These are phyloP conservation scores for Edolisoma coerulescens DNA, from an alignment of 2,113 vertebrate species.

Conservation along the genomic window DNA sequence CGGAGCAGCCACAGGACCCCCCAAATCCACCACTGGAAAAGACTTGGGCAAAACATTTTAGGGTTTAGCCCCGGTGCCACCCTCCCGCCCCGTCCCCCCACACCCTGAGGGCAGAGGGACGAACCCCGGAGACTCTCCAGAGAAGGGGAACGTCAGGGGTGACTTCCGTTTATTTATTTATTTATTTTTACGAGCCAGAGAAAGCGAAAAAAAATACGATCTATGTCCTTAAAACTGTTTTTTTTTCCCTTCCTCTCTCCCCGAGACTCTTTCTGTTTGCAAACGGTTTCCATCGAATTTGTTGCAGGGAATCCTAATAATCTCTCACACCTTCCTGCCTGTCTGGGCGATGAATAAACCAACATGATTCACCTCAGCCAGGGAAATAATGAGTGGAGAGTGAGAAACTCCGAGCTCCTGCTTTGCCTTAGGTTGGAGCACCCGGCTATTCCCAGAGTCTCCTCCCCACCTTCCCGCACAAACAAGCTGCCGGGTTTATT, in stretches of 20 bases:
- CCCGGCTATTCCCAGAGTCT: neutral
- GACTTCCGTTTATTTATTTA: too few species aligned
- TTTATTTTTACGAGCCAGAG: neutral
- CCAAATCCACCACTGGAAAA: neutral
- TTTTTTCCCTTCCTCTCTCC: rapidly evolving
- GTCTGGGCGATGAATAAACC: neutral
- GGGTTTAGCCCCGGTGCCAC: neutral
- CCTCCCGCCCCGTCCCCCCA: too few species aligned
- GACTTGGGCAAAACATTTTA: rapidly evolving
- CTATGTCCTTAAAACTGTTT: neutral
- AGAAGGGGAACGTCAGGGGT: neutral
- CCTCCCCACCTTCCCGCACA: neutral
- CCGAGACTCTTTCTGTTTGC: neutral
- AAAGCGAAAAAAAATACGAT: rapidly evolving
- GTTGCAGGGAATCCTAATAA: neutral
- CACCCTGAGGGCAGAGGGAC: neutral
- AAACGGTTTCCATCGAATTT: neutral
- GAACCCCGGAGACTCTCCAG: neutral
- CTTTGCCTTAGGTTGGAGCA: neutral
- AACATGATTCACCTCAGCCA: neutral
- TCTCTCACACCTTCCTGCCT: neutral
- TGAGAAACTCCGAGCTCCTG: neutral
- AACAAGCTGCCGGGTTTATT: neutral
- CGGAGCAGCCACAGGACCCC: neutral
- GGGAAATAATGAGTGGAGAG: neutral